These are phyloP conservation scores for Eurois occulta DNA, from an alignment of 2,888 invertebrate genomes.

Conservation along the genomic window DNA sequence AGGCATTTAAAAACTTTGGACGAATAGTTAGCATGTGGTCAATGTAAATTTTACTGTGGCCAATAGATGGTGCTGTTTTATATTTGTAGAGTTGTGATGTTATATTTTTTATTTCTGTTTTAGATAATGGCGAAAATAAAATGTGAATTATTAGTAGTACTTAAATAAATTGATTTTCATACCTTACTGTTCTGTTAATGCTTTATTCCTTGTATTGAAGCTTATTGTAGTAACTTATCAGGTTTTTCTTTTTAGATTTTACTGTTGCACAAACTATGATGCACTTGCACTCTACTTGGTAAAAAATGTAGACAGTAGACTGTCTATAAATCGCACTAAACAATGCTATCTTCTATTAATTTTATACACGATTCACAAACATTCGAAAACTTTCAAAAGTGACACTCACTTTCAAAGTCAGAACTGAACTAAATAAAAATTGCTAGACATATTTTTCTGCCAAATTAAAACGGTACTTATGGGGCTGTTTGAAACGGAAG, in stretches of 20 bases:
- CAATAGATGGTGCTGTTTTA: constrained; percentile 80
- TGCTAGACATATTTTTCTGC: constrained; percentile 6
- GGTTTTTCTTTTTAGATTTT: neutral
- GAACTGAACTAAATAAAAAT: constrained; percentile 58
- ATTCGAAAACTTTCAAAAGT: neutral
- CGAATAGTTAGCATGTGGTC: constrained; percentile 55
- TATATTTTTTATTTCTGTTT: neutral
- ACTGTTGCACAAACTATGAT: neutral
- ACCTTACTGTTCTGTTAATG: neutral
- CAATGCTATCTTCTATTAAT: neutral
- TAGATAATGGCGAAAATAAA: neutral
- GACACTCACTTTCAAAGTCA: constrained; percentile 35
- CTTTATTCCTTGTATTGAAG: neutral
- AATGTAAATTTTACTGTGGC: constrained; percentile 70
- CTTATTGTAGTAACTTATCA: neutral
- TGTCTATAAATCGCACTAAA: neutral
- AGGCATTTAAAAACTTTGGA: constrained; percentile 76
- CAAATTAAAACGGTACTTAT: constrained; percentile 39
- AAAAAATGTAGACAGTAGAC: neutral
- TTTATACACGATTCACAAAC: neutral
- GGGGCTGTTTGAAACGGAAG: constrained; percentile 43
- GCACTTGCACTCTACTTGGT: neutral
- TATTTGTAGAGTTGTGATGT: neutral
- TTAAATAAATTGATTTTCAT: neutral
- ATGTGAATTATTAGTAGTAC: neutral